phyloP scores from a whole-genome alignment of 1,140 invertebrate genomes.

The Radopholus similis region DNA sequence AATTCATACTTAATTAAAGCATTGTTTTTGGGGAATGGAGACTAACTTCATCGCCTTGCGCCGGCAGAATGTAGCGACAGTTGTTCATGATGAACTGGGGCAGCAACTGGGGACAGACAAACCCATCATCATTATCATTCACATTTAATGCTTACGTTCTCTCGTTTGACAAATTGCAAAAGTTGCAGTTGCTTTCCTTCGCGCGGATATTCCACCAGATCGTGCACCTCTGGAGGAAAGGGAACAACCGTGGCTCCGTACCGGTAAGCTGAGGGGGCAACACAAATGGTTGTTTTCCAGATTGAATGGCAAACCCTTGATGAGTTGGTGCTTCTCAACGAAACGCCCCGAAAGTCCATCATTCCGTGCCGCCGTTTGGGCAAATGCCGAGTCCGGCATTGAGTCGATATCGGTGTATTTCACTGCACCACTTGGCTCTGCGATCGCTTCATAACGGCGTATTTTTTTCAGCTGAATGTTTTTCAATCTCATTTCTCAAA shows the following conservation, averaged over 20 bases:
- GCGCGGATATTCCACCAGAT: slow-evolving; percentile 12
- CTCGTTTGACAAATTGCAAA: slow-evolving; percentile 25
- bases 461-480: slow-evolving; percentile 26
- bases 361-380: background rate
- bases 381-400: slow-evolving; percentile 22
- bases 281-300: too few species aligned
- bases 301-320: slow-evolving; percentile 22
- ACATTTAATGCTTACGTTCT: slow-evolving; percentile 21
- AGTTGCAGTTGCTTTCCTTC: slow-evolving; percentile 37
- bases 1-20: too few species aligned
- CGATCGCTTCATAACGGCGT: slow-evolving; percentile 23
- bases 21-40: background rate
- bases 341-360: slow-evolving; percentile 11
- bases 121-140: background rate
- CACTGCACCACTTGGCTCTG: background rate
- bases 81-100: slow-evolving; percentile 32
- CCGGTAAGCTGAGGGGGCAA: too few species aligned
- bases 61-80: slow-evolving; percentile 25
- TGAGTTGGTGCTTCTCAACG: slow-evolving; percentile 32
- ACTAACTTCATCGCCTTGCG: background rate
- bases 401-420: slow-evolving; percentile 17
- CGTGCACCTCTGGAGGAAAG: slow-evolving; percentile 14
- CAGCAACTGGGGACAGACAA: slow-evolving; percentile 21
- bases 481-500: background rate
- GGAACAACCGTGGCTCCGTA: slow-evolving; percentile 27